Percentiles rank a stretch among this genome's conserved stretches.
Conservation (phyloP, 2,797 vertebrate genomes). For the Channa striata region DNA sequence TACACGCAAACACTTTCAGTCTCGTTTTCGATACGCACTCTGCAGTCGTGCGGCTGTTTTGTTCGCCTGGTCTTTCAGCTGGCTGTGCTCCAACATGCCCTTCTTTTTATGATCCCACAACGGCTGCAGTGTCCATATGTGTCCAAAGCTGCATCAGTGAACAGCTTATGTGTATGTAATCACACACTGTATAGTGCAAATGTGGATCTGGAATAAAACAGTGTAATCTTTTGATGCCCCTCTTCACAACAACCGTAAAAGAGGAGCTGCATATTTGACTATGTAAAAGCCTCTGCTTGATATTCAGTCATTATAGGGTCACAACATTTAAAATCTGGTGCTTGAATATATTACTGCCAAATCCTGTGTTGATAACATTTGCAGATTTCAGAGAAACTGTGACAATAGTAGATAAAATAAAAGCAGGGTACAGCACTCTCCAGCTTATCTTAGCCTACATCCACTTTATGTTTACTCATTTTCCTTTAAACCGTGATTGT, state of each 20-base stretch:
- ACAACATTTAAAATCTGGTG: slow-evolving; percentile 29
- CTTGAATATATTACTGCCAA: slow-evolving; percentile 18
- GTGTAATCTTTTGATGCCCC: neutral
- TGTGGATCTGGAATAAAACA: neutral
- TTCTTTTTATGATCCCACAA: slow-evolving; percentile 25
- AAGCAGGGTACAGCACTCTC: slow-evolving; percentile 10
- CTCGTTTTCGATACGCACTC: slow-evolving; percentile 7
- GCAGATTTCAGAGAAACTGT: slow-evolving; percentile 34
- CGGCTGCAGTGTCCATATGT: slow-evolving; percentile 18
- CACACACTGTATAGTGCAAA: too few relatives aligned
- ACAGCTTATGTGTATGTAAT: neutral
- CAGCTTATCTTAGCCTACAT: slow-evolving; percentile 39
- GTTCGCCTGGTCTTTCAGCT: slow-evolving; percentile 48
- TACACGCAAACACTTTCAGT: neutral
- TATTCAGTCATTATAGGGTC: slow-evolving; percentile 22
- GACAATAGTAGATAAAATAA: slow-evolving; percentile 31
- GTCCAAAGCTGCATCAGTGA: neutral
- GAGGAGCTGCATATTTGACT: slow-evolving; percentile 28
- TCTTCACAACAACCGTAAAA: neutral
- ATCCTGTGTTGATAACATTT: slow-evolving; percentile 39
- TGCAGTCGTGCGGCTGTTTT: slow-evolving; percentile 12
- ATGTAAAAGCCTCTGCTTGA: slow-evolving; percentile 2
- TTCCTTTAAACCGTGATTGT: slow-evolving; percentile 51
- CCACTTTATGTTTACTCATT: slow-evolving; percentile 40
- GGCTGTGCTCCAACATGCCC: slow-evolving; percentile 37